Percentiles rank a stretch among this genome's conserved stretches.
These are phyloP conservation scores for Prenolepis imparis DNA, from an alignment of 2,888 invertebrate genomes.

Conservation along the genomic window DNA sequence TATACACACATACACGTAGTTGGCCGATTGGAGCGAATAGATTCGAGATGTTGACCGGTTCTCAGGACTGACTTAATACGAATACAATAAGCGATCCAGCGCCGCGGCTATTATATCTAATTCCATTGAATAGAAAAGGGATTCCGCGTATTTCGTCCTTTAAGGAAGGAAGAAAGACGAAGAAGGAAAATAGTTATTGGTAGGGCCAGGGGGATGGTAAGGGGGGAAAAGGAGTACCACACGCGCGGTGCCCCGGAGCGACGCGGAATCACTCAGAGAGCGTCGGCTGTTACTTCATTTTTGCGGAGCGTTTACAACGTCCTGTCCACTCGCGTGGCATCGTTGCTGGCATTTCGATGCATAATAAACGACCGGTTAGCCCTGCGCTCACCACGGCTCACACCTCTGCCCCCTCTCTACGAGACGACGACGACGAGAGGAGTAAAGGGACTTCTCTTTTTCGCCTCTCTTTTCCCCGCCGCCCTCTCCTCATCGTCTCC, in stretches of 20 bases:
- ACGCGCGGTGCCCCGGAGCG: slow-evolving; percentile 78
- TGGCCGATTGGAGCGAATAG: slow-evolving; percentile 1
- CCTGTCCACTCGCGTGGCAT: slow-evolving; percentile 85
- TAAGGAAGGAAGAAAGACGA: not conserved
- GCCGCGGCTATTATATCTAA: slow-evolving; percentile 61
- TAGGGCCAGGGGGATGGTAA: not conserved
- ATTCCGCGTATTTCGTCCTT: slow-evolving; percentile 31
- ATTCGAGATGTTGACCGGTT: slow-evolving; percentile 28
- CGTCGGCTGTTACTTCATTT: slow-evolving; percentile 81
- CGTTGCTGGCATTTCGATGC: slow-evolving; percentile 86
- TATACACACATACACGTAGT: not conserved
- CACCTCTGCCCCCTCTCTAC: slow-evolving; percentile 75
- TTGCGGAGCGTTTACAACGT: slow-evolving; percentile 83
- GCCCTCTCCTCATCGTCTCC: slow-evolving; percentile 41
- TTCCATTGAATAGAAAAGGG: slow-evolving; percentile 61
- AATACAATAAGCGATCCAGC: slow-evolving; percentile 47
- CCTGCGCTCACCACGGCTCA: slow-evolving; percentile 79
- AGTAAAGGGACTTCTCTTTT: slow-evolving; percentile 32
- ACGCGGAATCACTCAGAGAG: slow-evolving; percentile 84
- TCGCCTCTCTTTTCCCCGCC: slow-evolving; percentile 20
- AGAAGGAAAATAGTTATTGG: slow-evolving; percentile 26
- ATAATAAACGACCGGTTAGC: slow-evolving; percentile 86
- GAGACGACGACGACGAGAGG: slow-evolving; percentile 26
- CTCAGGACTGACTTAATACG: slow-evolving; percentile 47
- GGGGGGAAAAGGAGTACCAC: slow-evolving; percentile 39